Base-by-base conservation (phyloP, 2,888 invertebrate genomes). In the Amiota communis region DNA sequence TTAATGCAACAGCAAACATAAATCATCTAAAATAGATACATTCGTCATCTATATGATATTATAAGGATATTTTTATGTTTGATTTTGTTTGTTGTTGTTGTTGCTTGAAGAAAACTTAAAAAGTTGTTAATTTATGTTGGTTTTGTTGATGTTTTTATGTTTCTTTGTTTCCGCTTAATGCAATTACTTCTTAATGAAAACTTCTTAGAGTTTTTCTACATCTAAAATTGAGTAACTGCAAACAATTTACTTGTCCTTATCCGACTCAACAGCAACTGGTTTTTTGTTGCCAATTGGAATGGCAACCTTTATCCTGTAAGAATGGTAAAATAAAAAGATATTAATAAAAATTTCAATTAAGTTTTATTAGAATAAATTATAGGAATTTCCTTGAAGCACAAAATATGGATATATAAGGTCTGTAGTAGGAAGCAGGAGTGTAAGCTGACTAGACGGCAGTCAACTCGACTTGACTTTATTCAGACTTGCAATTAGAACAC, bases 241-340 rank as follows among this genome's bases (percentile, higher is more conserved):
- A 4, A 6, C 47, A 15, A 51, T 86, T 92, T 94, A 95, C 92
- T 95, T 95, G 91, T 95, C 95, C 92, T 96, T 96, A 89, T 94
- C 94, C 87, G 94, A 93, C 89, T 96, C 88, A 75, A 81, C 81
- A 75, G 78, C 86, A 78, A 88, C 95, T 80, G 93, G 89, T 91
- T 96, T 96, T 92, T 96, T 94, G 89, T 96, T 94, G 90, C 96
- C 96, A 90, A 96, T 93, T 79, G 97, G 97, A 90, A 97, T 93
- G 83, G 96, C 96, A 85, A 95, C 95, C 90, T 95, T 95, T 86
- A 97, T 94, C 90, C 97, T 97, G 91, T 49, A 91, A 91, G 80
- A 81, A 78, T 36, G 8, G 15, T 20, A 56, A 9, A 0, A 13
- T 70, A 61, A 46, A 63, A 23, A 69, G 47, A 48, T 15, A 47